These are phyloP conservation scores for Diplodus puntazzo DNA, from an alignment of 2,797 vertebrate species.

Conservation along the genomic window DNA sequence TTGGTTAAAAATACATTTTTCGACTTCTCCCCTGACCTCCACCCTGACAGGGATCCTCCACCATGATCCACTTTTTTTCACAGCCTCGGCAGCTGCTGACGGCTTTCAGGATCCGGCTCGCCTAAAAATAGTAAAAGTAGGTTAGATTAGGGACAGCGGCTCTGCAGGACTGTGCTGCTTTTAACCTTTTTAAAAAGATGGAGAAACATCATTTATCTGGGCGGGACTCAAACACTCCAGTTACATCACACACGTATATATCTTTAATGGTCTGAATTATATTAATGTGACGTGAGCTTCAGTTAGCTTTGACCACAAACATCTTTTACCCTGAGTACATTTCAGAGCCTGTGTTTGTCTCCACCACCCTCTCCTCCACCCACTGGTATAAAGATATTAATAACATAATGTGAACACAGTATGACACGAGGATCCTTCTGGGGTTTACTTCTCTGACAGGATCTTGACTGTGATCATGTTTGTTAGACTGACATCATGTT, in stretches of 20 bases:
- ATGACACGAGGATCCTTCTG: too few species aligned
- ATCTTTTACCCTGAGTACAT: too few species aligned
- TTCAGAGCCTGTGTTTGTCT: too few species aligned
- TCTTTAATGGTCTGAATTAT: too few species aligned
- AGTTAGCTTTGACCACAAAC: too few species aligned
- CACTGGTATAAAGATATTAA: too few species aligned
- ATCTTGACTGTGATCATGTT: not conserved
- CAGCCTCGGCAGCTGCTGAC: slow-evolving; percentile 33
- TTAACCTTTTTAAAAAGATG: not conserved
- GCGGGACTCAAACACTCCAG: not conserved
- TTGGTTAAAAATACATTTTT: slow-evolving; percentile 47
- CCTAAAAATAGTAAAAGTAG: slow-evolving; percentile 67
- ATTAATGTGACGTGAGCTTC: too few species aligned
- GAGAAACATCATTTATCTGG: not conserved
- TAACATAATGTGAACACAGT: too few species aligned
- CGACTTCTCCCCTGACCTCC: not conserved
- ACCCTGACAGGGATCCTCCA: slow-evolving; percentile 24
- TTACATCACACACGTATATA: too few species aligned
- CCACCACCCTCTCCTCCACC: too few species aligned
- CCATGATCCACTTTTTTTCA: slow-evolving; percentile 51
- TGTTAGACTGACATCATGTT: not conserved
- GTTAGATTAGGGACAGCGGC: slow-evolving; percentile 53
- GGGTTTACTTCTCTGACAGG: too few species aligned
- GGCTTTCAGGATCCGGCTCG: slow-evolving; percentile 38
- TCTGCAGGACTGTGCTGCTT: not conserved